Evolutionary conservation across 1,140 invertebrate species (phyloP).

Genomic region (Cephus cinctus): DNA sequence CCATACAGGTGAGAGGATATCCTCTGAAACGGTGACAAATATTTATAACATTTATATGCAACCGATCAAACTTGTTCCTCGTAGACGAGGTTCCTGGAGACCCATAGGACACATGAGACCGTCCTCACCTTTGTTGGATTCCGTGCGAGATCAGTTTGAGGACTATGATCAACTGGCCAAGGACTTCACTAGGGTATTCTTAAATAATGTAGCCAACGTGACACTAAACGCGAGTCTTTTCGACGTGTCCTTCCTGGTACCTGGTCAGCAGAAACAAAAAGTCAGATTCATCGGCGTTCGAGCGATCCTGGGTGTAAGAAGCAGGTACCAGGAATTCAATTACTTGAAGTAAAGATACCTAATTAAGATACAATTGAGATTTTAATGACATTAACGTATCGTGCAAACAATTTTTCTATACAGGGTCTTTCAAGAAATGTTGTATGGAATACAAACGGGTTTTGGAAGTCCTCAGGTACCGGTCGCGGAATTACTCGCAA

Average conservation of each 20-base stretch:
- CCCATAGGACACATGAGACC: conserved; percentile 94
- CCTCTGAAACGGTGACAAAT: conserved; percentile 7
- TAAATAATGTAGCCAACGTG: conserved; percentile 74
- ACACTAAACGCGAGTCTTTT: conserved; percentile 77
- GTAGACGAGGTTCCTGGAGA: conserved; percentile 82
- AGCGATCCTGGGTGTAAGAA: conserved; percentile 87
- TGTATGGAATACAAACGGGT: conserved; percentile 90
- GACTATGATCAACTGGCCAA: conserved; percentile 92
- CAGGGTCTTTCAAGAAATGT: conserved; percentile 87
- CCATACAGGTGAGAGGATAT: conserved; percentile 73
- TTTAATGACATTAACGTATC: no score
- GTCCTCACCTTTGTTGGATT: conserved; percentile 87
- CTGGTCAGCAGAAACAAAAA: conserved; percentile 85
- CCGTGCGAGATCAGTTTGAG: conserved; percentile 88
- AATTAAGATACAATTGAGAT: no score
- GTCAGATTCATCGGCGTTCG: conserved; percentile 85
- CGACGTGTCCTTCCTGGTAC: conserved; percentile 86
- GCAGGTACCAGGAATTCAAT: no score
- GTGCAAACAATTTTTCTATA: background rate
- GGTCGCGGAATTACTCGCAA: conserved; percentile 80
- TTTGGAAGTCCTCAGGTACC: conserved; percentile 92
- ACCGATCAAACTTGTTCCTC: conserved; percentile 14
- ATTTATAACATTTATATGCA: conserved; percentile 12
- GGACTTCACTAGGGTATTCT: conserved; percentile 86
- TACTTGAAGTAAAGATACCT: no score